Conservation (phyloP, 1,140 invertebrate species). For the Planococcus citri region DNA sequence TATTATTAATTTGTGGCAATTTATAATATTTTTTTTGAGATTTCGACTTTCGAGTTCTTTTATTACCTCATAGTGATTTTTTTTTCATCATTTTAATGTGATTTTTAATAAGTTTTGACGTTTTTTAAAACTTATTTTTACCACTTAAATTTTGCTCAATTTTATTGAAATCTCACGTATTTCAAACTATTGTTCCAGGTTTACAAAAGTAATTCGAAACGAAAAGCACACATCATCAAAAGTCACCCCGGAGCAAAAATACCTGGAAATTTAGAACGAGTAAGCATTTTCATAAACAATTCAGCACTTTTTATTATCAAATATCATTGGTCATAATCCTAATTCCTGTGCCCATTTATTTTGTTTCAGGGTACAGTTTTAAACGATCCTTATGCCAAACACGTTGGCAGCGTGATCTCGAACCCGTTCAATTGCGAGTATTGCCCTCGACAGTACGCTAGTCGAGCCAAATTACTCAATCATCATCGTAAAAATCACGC, state of each 20-base stretch:
- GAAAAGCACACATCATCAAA: constrained; percentile 73
- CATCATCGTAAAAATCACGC: constrained; percentile 67
- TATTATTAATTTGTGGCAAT: no score
- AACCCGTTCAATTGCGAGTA: constrained; percentile 61
- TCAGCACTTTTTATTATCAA: no score
- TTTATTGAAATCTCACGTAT: no score
- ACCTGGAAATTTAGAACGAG: constrained; percentile 45
- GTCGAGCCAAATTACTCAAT: constrained; percentile 65
- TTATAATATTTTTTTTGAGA: no score
- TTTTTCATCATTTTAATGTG: no score
- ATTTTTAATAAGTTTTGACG: no score
- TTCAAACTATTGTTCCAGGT: constrained; percentile 40
- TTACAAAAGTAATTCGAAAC: constrained; percentile 73
- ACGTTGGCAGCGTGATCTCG: constrained; percentile 49
- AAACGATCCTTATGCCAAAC: constrained; percentile 53
- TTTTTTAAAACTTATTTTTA: no score
- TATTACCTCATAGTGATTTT: no score
- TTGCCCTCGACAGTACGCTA: constrained; percentile 76
- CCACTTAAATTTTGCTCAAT: no score
- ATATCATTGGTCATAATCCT: neutral
- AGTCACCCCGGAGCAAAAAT: constrained; percentile 66
- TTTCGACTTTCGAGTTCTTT: no score
- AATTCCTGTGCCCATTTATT: no score
- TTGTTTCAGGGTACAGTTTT: constrained; percentile 31
- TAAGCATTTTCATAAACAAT: no score